Conservation (phyloP, 2,888 invertebrate species). For the Epirrita christyi region DNA sequence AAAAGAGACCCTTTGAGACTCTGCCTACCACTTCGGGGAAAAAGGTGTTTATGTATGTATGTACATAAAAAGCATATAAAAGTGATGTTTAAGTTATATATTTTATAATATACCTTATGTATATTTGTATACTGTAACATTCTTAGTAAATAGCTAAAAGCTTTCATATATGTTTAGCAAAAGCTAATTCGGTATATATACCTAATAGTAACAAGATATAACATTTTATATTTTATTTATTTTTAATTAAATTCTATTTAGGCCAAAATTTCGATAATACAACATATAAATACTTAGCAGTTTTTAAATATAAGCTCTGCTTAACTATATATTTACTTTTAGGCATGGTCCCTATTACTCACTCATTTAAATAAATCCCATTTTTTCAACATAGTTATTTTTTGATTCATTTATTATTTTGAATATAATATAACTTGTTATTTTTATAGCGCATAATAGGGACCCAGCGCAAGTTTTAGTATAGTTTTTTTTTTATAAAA, state of each 20-base stretch:
- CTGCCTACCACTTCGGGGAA: too few relatives aligned
- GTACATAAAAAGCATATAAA: constrained; percentile 3
- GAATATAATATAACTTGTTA: too few relatives aligned
- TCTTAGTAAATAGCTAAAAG: constrained; percentile 20
- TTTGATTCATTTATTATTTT: background rate
- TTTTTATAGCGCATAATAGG: too few relatives aligned
- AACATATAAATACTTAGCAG: background rate
- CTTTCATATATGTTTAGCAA: constrained; percentile 32
- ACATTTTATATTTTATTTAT: constrained; percentile 8
- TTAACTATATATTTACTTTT: too few relatives aligned
- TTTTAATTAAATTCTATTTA: background rate
- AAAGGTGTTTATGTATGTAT: too few relatives aligned
- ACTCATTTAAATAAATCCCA: too few relatives aligned
- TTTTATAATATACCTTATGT: constrained; percentile 9
- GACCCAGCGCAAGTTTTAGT: too few relatives aligned
- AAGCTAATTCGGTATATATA: constrained; percentile 22
- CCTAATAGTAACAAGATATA: constrained; percentile 1
- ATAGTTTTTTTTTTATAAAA: constrained; percentile 13
- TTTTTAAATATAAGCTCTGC: too few relatives aligned
- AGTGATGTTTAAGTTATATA: constrained; percentile 10
- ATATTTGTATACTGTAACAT: constrained; percentile 16
- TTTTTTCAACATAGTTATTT: background rate
- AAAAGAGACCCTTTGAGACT: too few relatives aligned
- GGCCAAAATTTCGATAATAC: background rate
- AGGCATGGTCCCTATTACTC: background rate